Evolutionary conservation across 2,113 vertebrate species (phyloP).

Genomic region (Gopherus flavomarginatus): DNA sequence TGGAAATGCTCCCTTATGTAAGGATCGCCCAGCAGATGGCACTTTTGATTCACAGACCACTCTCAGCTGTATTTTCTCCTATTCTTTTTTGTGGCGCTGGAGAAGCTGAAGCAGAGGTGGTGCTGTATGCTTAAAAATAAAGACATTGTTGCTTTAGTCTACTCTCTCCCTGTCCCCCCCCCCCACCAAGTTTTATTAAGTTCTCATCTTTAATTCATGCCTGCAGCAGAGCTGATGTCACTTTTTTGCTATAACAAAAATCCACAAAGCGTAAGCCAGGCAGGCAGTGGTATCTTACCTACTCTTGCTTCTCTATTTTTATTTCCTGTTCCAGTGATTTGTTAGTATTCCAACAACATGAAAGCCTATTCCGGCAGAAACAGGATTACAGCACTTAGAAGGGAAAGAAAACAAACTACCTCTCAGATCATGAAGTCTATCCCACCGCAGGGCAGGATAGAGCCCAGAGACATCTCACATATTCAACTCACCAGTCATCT

Average conservation of each 20-base stretch:
- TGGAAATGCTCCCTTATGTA: not conserved
- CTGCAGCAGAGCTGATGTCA: slow-evolving; percentile 73
- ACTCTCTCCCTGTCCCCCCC: slow-evolving; percentile 38
- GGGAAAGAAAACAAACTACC: slow-evolving; percentile 46
- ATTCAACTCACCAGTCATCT: slow-evolving; percentile 19
- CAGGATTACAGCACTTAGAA: not conserved
- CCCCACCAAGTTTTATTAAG: slow-evolving; percentile 77
- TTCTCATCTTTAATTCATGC: slow-evolving; percentile 80
- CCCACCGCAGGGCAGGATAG: not conserved
- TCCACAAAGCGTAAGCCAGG: slow-evolving; percentile 40
- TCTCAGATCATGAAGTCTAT: not conserved
- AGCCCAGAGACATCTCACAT: not conserved
- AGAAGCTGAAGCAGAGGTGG: slow-evolving; percentile 73
- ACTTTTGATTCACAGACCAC: slow-evolving; percentile 64
- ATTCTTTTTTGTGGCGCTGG: not conserved
- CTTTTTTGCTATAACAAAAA: slow-evolving; percentile 55
- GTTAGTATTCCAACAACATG: slow-evolving; percentile 42
- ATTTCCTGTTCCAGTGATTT: slow-evolving; percentile 53
- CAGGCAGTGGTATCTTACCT: slow-evolving; percentile 53
- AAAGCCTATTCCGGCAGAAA: slow-evolving; percentile 9
- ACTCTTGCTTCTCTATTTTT: slow-evolving; percentile 43
- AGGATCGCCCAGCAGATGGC: slow-evolving; percentile 76
- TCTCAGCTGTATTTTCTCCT: not conserved
- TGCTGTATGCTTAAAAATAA: slow-evolving; percentile 80
- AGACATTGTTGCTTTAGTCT: slow-evolving; percentile 50